Percentiles rank a stretch among this genome's conserved stretches.
Conservation (phyloP, 2,888 invertebrate species). For the Mystacides longicornis region DNA sequence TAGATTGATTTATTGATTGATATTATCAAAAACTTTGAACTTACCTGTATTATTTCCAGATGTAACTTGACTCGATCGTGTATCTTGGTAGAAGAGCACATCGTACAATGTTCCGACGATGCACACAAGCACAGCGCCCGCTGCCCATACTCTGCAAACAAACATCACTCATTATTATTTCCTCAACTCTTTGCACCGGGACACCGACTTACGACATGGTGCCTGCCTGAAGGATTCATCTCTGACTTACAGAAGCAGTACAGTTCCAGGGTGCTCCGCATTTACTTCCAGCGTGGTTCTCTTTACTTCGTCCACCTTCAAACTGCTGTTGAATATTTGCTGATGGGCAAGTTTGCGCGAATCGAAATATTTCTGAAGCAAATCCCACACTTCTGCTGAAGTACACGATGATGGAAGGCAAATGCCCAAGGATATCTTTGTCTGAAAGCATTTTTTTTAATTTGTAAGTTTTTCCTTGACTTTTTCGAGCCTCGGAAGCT, state of each 20-base stretch:
- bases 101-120: constrained; percentile 11
- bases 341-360: constrained; percentile 15
- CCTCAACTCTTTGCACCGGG: not conserved
- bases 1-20: too few relatives aligned
- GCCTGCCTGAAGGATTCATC: too few relatives aligned
- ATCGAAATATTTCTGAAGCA: constrained; percentile 34
- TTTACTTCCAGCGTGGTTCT: constrained; percentile 12
- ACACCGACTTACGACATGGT: not conserved
- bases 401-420: constrained; percentile 45
- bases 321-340: constrained; percentile 16
- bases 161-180: not conserved
- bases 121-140: not conserved
- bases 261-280: constrained; percentile 30
- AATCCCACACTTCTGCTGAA: constrained; percentile 33
- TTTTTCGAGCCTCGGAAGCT: too few relatives aligned
- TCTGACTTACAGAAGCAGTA: constrained; percentile 35
- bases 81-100: not conserved
- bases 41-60: constrained; percentile 23
- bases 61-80: constrained; percentile 14
- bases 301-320: constrained; percentile 21
- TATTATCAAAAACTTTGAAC: too few relatives aligned
- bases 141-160: not conserved
- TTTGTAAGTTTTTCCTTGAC: not conserved
- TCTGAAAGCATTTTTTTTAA: constrained; percentile 29
- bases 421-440: constrained; percentile 45